A percentile compares a stretch with the other conserved stretches of the same genome.
Evolutionary conservation across 2,797 vertebrate species (phyloP).

Genomic region (Sebastes variabilis): DNA sequence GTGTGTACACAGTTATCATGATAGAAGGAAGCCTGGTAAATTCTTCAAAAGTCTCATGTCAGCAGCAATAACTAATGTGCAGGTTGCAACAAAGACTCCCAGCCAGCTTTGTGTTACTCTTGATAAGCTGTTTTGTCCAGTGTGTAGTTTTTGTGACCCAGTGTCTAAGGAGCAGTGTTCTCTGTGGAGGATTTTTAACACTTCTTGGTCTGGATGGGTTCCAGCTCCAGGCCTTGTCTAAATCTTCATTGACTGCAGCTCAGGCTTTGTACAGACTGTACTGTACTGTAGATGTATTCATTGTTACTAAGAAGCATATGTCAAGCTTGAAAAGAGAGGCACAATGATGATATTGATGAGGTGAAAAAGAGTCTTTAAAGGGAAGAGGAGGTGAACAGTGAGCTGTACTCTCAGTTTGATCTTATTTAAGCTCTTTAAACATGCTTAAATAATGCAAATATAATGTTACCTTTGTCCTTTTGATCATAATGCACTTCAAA

Average conservation of each 20-base stretch:
- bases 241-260: slow-evolving; percentile 39
- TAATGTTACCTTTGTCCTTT: not conserved
- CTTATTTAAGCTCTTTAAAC: slow-evolving; percentile 3
- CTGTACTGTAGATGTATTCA: slow-evolving; percentile 29
- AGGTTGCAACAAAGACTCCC: slow-evolving; percentile 23
- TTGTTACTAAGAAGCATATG: slow-evolving; percentile 34
- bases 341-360: slow-evolving; percentile 38
- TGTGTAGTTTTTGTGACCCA: slow-evolving; percentile 34
- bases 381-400: not conserved
- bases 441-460: not conserved
- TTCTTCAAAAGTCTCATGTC: slow-evolving; percentile 18
- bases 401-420: not conserved
- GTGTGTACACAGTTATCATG: slow-evolving; percentile 1
- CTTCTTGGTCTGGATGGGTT: slow-evolving; percentile 49
- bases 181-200: slow-evolving; percentile 42
- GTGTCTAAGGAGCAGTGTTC: slow-evolving; percentile 32
- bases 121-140: slow-evolving; percentile 18
- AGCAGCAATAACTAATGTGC: not conserved
- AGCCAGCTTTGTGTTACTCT: slow-evolving; percentile 11
- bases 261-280: slow-evolving; percentile 31
- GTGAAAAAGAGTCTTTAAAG: slow-evolving; percentile 29
- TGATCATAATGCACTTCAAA: not conserved
- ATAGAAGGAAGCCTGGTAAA: slow-evolving; percentile 11
- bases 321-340: slow-evolving; percentile 31
- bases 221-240: slow-evolving; percentile 44